Evolutionary conservation across 2,797 vertebrate species (phyloP).

Genomic region (Nothura maculosa): DNA sequence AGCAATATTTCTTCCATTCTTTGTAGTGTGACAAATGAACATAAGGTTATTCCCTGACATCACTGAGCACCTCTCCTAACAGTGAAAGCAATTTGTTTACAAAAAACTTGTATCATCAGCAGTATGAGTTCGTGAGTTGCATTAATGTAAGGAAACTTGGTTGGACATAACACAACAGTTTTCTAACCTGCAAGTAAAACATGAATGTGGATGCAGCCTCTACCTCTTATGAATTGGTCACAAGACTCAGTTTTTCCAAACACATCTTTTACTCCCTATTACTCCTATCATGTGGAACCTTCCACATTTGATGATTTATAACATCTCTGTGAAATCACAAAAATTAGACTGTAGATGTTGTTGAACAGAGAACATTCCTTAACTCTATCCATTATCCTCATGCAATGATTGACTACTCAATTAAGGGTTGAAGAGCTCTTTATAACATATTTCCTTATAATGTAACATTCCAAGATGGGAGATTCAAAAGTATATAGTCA

Average conservation of each 20-base stretch:
- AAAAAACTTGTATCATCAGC: slow-evolving; percentile 29
- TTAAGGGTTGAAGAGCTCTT: background rate
- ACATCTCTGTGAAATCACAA: background rate
- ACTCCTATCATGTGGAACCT: background rate
- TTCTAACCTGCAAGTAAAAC: background rate
- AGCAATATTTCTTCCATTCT: background rate
- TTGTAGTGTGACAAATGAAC: background rate
- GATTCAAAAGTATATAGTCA: background rate
- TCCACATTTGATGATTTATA: background rate
- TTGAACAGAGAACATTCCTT: background rate
- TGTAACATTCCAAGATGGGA: background rate
- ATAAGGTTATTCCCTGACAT: background rate
- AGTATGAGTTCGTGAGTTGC: slow-evolving; percentile 4
- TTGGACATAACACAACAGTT: background rate
- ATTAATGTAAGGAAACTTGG: background rate
- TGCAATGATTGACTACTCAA: background rate
- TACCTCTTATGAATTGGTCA: background rate
- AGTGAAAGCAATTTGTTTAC: slow-evolving; percentile 18
- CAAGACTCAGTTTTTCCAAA: background rate
- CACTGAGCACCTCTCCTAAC: background rate
- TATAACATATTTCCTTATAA: background rate
- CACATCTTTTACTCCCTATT: background rate
- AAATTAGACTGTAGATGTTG: background rate
- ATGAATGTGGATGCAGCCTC: background rate
- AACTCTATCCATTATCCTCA: background rate